Base-by-base conservation (phyloP, 2,797 vertebrate genomes). In the Neostethus bicornis region DNA sequence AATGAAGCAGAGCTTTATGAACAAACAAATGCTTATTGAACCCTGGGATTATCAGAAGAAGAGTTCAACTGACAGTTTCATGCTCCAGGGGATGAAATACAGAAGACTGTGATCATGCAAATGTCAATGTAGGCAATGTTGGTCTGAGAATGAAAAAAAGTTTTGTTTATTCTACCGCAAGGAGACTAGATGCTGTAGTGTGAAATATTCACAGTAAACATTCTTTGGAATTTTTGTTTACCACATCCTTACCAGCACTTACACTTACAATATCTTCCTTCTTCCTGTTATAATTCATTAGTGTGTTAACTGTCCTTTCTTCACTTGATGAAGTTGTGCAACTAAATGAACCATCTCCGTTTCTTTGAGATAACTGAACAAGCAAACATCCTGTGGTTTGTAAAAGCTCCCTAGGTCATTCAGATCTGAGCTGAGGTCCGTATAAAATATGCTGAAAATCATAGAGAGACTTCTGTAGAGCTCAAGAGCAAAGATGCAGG, bases 381-480 rank as follows among this genome's bases (percentile, higher is more conserved):
- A 17, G 64, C 66, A 53, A 74, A 85, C 66, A 64, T 66, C 66
- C 52, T 44, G 52, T 56, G 70, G 75, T 55, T 85, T 84, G 81
- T 83, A 87, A 66, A 69, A 60, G 65, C 54, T 66, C 66, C 55
- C 60, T 67, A 73, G 74, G 67, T 80, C 70, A 67, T 80, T 46
- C 31, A 17, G 52, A 63, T 72, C 63, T 74, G 68, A 78, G 66
- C 83, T 66, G 59, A 73, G 73, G 81, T 78, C 79, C 49, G 66
- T 75, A 84, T 85, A n/a, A 87, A 87, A 79, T 77, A 76, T 83
- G 83, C 75, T 77, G 52, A 50, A 65, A 81, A 90, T 91, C 89
- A 87, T 72, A 68, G 34, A 59, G 73, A 62, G 70, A 81, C 79
- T 75, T 88, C 83, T 84, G 77, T 87, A 70, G 68, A 75, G 76